Evolutionary conservation across 37 sponge, comb jelly and placozoan species (phyloP).

Genomic region (Mnemiopsis leidyi): DNA sequence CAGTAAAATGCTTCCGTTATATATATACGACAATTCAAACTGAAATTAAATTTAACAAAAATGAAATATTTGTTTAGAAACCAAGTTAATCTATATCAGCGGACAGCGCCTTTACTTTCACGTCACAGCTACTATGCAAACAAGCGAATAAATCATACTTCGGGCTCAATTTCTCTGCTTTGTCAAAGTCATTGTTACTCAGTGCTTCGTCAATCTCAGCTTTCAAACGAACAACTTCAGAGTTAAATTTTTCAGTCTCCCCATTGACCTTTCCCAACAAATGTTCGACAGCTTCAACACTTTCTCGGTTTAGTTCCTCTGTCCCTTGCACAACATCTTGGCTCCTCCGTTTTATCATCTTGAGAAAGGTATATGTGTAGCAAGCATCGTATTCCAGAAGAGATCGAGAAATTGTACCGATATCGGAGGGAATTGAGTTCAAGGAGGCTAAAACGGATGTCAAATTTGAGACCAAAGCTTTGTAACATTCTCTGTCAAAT

Average conservation of each 20-base stretch:
- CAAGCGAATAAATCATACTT: neutral
- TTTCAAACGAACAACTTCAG: neutral
- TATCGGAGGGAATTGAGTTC: constrained; percentile 19
- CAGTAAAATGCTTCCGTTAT: too few species aligned
- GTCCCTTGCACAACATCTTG: neutral
- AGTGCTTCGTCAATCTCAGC: neutral
- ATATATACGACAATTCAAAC: too few species aligned
- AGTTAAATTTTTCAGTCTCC: neutral
- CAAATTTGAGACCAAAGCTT: neutral
- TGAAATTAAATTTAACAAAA: too few species aligned
- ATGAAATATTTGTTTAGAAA: too few species aligned
- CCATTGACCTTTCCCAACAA: neutral
- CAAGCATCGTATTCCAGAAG: constrained; percentile 41
- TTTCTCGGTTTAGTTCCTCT: neutral
- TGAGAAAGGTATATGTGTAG: neutral
- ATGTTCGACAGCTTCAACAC: neutral
- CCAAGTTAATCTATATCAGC: too few species aligned
- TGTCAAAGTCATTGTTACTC: neutral
- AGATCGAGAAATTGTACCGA: neutral
- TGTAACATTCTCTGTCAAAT: constrained; percentile 11
- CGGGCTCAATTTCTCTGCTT: constrained; percentile 11
- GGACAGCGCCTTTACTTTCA: too few species aligned
- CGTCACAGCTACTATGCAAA: neutral
- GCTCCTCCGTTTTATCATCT: neutral
- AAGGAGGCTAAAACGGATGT: neutral